Percentiles rank a stretch among this genome's conserved stretches.
phyloP scores from a whole-genome alignment of 2,888 invertebrate species.

The Chromoteleia sp. region DNA sequence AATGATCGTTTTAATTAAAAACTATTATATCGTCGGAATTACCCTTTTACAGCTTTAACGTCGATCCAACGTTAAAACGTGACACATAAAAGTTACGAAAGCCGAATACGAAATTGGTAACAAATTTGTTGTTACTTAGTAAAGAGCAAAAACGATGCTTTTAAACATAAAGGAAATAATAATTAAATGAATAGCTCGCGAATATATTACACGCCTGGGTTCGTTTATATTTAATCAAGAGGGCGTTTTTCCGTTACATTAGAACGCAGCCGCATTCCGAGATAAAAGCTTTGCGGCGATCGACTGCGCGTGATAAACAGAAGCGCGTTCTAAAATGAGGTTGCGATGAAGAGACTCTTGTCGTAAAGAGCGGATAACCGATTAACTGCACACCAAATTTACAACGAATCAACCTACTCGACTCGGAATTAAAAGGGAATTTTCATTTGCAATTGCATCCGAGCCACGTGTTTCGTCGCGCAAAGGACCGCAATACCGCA shows the following conservation, averaged over 20 bases:
- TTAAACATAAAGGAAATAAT: slow-evolving; percentile 6
- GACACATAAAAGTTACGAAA: neutral
- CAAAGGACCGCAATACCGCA: neutral
- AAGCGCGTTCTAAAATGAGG: slow-evolving; percentile 2
- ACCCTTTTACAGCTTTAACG: no score
- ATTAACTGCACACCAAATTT: slow-evolving; percentile 20
- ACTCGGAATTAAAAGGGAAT: no score
- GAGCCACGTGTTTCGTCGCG: no score
- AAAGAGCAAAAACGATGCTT: neutral
- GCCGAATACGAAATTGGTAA: neutral
- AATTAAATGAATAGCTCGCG: slow-evolving; percentile 28
- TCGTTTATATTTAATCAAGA: slow-evolving; percentile 45
- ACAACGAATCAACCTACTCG: slow-evolving; percentile 8
- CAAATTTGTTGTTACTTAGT: neutral
- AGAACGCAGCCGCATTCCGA: slow-evolving; percentile 1
- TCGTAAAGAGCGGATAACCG: slow-evolving; percentile 17
- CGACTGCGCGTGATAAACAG: slow-evolving; percentile 20
- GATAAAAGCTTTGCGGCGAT: slow-evolving; percentile 22
- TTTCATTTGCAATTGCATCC: no score
- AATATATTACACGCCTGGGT: slow-evolving; percentile 23
- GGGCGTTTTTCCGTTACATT: slow-evolving; percentile 33
- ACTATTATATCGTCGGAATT: no score
- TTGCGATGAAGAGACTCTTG: neutral
- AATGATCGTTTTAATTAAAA: no score
- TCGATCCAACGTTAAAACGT: no score